phyloP scores from a whole-genome alignment of 2,797 vertebrate genomes.

The Lycodopsis pacificus region DNA sequence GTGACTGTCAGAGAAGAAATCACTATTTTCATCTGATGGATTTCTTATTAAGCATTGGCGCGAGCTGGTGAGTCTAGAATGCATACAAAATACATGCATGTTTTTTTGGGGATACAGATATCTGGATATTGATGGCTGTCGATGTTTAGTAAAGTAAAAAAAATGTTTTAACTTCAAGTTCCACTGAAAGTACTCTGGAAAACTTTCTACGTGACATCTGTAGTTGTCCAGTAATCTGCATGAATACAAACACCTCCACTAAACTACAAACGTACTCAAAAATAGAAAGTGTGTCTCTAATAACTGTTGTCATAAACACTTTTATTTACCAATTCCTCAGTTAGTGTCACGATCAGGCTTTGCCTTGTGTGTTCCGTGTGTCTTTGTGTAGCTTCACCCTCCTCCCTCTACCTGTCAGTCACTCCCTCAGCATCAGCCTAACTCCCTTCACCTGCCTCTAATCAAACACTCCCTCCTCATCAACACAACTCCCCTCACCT shows the following conservation, averaged over 20 bases:
- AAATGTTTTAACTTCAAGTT: neutral
- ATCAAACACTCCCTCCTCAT: no score
- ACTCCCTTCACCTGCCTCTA: no score
- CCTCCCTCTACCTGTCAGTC: no score
- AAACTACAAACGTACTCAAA: neutral
- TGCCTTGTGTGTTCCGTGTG: no score
- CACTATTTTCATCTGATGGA: neutral
- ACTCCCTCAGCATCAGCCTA: no score
- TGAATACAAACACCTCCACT: constrained; percentile 1
- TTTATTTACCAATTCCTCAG: neutral
- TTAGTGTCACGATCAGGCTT: no score
- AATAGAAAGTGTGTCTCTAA: neutral
- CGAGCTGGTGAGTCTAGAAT: neutral
- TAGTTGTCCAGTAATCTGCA: constrained; percentile 9
- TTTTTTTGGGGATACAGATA: neutral
- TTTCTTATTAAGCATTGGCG: neutral
- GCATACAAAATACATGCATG: neutral
- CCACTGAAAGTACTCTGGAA: neutral
- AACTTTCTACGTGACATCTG: neutral
- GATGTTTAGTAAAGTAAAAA: neutral
- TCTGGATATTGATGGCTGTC: neutral
- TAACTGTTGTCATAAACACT: neutral
- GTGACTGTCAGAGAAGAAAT: neutral
- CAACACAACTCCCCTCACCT: no score
- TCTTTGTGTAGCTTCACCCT: no score